Conservation (phyloP, 2,888 invertebrate species). For the Artemia sp. region DNA sequence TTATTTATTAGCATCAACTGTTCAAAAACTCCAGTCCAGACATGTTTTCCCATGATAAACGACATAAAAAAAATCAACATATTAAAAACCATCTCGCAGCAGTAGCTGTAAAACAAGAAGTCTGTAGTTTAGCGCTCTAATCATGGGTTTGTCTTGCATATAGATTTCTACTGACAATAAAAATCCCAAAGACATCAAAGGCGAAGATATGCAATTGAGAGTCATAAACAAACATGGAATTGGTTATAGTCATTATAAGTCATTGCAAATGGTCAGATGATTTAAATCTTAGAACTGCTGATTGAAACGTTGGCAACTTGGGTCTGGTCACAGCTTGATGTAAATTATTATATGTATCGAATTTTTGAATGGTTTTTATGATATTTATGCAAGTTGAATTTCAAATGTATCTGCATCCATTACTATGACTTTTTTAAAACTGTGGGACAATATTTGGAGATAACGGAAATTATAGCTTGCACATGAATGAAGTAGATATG, state of each 20-base stretch:
- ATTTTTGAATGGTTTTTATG: too few species aligned
- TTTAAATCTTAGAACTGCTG: too few species aligned
- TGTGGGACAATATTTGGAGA: too few species aligned
- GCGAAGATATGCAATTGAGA: not conserved
- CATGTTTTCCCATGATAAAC: conserved; percentile 11
- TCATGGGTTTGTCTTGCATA: conserved; percentile 12
- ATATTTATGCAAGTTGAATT: too few species aligned
- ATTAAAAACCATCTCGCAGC: conserved; percentile 11
- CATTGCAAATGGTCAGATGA: not conserved
- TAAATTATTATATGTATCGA: too few species aligned
- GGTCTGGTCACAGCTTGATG: too few species aligned
- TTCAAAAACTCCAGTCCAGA: not conserved
- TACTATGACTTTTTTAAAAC: too few species aligned
- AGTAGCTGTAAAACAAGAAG: conserved; percentile 7
- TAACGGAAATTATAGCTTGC: too few species aligned
- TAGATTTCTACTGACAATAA: conserved; percentile 8
- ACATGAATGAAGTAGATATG: too few species aligned
- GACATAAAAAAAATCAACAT: not conserved
- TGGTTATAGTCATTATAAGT: conserved; percentile 2
- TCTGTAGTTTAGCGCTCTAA: not conserved
- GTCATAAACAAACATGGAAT: conserved; percentile 13
- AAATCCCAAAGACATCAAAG: not conserved
- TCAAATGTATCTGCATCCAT: too few species aligned
- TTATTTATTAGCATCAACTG: too few species aligned
- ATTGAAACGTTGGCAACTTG: too few species aligned